Evolutionary conservation across 1,140 invertebrate genomes (phyloP), one percentile per base, ranked within the genome.

Genomic region (Lasaia peninsularis): DNA sequence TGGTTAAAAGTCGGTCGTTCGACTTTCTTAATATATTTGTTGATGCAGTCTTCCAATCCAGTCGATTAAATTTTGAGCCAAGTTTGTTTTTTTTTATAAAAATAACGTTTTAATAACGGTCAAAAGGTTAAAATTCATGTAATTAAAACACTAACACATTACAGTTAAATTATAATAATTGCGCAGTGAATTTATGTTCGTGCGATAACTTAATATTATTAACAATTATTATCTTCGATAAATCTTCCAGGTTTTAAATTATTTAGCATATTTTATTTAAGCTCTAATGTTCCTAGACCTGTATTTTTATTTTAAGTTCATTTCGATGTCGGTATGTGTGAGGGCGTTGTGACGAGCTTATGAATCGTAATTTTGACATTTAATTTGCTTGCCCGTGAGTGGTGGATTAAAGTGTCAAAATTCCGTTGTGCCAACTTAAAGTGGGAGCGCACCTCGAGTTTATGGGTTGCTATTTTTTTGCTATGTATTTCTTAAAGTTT

Each of bases 281-380:
- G 82, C 65, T 86, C 69, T 82, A 80, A 84, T 86, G 82, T 86
- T 86, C 82, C 82, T 86, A 86, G 82, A 74, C 68, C 67, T 77
- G 71, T 80, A 76, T 82, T 80, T 77, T 76, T 77, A 69, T 67
- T 69, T 66, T 79, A 82, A 80, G 72, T 62, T 66, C 53, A 57
- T 65, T 67, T 70, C 66, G 64, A 59, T 67, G 61, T 48, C 67
- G 69, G 20, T 48, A 28, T 28, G 44, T 16, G 4, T 21, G 44
- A 48, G 44, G 11, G 18, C 44, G 40, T 44, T 14, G 20, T 21
- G 14, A 52, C 50, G 31, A 33, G 24, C 40, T 48, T 48, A 48
- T 10, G 18, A 18, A 48, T 20, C 18, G 18, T 10, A 48, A 48
- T 21, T 48, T 48, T 21, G 40, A 48, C 40, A 48, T 48, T 48